These are phyloP conservation scores for Oryzias dopingdopingensis DNA, from an alignment of 2,797 vertebrate genomes.

Conservation along the genomic window DNA sequence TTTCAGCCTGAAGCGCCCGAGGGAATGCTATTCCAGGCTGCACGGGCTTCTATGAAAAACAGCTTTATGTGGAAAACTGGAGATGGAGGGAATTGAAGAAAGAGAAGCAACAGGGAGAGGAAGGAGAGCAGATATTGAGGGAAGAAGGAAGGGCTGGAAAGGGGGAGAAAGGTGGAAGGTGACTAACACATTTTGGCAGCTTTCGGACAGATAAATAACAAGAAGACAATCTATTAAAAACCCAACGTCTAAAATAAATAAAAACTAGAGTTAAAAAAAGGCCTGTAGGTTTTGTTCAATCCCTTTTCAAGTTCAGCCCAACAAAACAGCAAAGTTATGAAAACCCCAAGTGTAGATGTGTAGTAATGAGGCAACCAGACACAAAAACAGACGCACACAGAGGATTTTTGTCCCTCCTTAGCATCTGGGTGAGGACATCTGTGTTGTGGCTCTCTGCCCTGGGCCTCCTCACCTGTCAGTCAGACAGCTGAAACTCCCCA, in stretches of 20 bases:
- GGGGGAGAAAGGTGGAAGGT: constrained; percentile 19
- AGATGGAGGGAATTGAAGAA: constrained; percentile 71
- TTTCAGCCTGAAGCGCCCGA: constrained; percentile 80
- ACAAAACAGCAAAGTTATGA: constrained; percentile 19
- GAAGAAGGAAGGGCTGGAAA: constrained; percentile 38
- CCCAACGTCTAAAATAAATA: too few species aligned
- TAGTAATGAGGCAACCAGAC: constrained; percentile 37
- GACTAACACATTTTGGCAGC: constrained; percentile 8
- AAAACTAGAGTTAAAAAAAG: too few species aligned
- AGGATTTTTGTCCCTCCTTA: constrained; percentile 52
- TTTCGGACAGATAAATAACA: constrained; percentile 18
- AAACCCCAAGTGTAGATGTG: constrained; percentile 19
- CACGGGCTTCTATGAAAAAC: constrained; percentile 83
- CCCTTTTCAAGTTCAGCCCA: background rate
- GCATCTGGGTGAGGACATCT: constrained; percentile 73
- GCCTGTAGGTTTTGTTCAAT: too few species aligned
- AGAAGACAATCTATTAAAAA: constrained; percentile 10
- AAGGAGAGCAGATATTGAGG: constrained; percentile 43
- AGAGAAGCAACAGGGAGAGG: constrained; percentile 69
- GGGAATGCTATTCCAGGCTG: constrained; percentile 83
- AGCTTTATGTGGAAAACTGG: constrained; percentile 84
- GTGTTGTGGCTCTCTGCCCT: constrained; percentile 64
- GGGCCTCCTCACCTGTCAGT: constrained; percentile 73
- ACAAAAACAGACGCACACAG: constrained; percentile 22
- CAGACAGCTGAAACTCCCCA: constrained; percentile 70